Conservation (phyloP, 1,140 invertebrate species). For the Drosophila repletoides region DNA sequence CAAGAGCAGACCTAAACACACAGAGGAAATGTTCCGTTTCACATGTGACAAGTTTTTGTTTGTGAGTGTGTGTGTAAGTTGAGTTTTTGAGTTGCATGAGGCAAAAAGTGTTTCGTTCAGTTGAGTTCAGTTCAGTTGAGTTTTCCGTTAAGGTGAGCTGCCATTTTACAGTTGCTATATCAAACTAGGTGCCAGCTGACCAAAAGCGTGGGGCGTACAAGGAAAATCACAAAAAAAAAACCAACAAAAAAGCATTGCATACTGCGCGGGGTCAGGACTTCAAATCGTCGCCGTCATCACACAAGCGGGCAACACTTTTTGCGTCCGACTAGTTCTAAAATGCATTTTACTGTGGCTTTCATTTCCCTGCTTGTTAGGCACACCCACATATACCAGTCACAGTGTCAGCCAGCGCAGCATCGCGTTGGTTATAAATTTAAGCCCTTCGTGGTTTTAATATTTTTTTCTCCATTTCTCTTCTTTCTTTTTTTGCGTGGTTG, state of each 20-base stretch:
- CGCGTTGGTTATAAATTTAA: slow-evolving; percentile 72
- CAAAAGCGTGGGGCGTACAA: not conserved
- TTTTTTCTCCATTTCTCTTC: slow-evolving; percentile 32
- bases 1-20: slow-evolving; percentile 24
- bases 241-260: slow-evolving; percentile 36
- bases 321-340: slow-evolving; percentile 59
- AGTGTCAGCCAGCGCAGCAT: slow-evolving; percentile 30
- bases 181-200: slow-evolving; percentile 48
- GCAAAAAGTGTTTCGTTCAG: slow-evolving; percentile 59
- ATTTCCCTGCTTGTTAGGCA: slow-evolving; percentile 68
- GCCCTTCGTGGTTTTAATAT: slow-evolving; percentile 69
- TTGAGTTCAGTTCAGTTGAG: slow-evolving; percentile 58
- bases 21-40: slow-evolving; percentile 70
- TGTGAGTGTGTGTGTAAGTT: slow-evolving; percentile 2
- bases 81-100: slow-evolving; percentile 34
- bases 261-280: slow-evolving; percentile 61
- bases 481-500: slow-evolving; percentile 7
- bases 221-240: slow-evolving; percentile 33
- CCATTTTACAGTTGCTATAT: slow-evolving; percentile 75
- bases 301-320: slow-evolving; percentile 54
- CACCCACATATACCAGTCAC: slow-evolving; percentile 38
- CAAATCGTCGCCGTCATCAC: slow-evolving; percentile 72
- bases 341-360: slow-evolving; percentile 74
- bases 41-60: slow-evolving; percentile 74
- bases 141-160: slow-evolving; percentile 70